phyloP scores from a whole-genome alignment of 2,888 invertebrate species.

The Acanthosepion esculentum region DNA sequence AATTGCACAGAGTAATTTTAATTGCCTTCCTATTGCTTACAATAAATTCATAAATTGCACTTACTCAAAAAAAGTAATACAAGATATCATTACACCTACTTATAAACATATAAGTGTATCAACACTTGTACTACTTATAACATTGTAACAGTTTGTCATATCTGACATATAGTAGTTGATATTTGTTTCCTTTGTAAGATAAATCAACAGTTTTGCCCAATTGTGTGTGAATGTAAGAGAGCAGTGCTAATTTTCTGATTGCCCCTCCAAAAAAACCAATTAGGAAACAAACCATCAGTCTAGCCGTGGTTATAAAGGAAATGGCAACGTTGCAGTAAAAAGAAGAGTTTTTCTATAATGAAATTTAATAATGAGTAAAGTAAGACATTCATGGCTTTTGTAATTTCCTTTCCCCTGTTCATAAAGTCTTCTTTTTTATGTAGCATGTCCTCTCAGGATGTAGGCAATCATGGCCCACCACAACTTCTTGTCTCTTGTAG shows the following conservation, averaged over 20 bases:
- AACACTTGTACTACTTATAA: background rate
- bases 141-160: background rate
- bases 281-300: background rate
- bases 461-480: no score
- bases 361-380: no score
- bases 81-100: background rate
- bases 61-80: background rate
- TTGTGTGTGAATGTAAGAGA: background rate
- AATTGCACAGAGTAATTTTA: background rate
- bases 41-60: background rate
- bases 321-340: background rate
- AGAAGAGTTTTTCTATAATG: background rate
- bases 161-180: background rate
- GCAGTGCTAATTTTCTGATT: background rate
- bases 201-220: background rate
- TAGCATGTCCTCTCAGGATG: no score
- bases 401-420: no score
- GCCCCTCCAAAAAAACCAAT: background rate
- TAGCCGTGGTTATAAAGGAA: background rate
- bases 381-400: no score
- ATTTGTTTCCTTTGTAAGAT: background rate
- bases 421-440: no score
- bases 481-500: no score
- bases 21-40: background rate
- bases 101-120: slow-evolving; percentile 2